phyloP scores from a whole-genome alignment of 2,113 vertebrate species.

The Hippocampus barbouri region DNA sequence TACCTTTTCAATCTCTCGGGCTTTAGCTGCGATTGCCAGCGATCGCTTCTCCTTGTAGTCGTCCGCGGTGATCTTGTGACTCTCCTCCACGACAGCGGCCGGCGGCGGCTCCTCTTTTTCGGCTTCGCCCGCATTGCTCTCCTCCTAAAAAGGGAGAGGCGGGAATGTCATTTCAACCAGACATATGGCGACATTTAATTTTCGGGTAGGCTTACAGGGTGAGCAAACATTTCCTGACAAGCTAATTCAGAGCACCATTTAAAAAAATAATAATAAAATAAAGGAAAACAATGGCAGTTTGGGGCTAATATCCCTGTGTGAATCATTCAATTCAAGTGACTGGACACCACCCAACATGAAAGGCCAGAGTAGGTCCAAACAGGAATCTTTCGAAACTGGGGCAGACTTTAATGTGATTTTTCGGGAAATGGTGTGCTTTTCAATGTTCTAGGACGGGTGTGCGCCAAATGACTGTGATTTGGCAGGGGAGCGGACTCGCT shows the following conservation, averaged over 20 bases:
- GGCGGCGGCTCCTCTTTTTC: constrained; percentile 71
- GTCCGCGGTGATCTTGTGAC: constrained; percentile 68
- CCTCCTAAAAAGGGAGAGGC: constrained; percentile 68
- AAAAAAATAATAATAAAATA: not conserved
- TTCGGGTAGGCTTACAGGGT: no score
- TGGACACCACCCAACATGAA: constrained; percentile 12
- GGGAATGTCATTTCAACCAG: not conserved
- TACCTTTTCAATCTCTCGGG: constrained; percentile 94
- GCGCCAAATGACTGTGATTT: constrained; percentile 2
- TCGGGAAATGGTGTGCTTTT: not conserved
- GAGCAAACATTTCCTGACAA: not conserved
- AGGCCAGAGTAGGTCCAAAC: not conserved
- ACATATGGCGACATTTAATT: not conserved
- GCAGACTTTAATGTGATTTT: not conserved
- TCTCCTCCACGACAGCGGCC: constrained; percentile 60
- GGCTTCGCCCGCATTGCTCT: constrained; percentile 61
- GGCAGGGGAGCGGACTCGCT: not conserved
- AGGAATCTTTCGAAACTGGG: constrained; percentile 1
- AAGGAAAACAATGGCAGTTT: not conserved
- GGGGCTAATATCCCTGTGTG: constrained; percentile 8
- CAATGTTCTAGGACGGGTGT: not conserved
- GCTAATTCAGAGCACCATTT: not conserved
- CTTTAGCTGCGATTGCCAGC: constrained; percentile 86
- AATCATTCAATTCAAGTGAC: constrained; percentile 23
- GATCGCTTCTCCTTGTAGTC: constrained; percentile 77